Conservation (phyloP, 2,113 vertebrate genomes). For the Scortum barcoo region DNA sequence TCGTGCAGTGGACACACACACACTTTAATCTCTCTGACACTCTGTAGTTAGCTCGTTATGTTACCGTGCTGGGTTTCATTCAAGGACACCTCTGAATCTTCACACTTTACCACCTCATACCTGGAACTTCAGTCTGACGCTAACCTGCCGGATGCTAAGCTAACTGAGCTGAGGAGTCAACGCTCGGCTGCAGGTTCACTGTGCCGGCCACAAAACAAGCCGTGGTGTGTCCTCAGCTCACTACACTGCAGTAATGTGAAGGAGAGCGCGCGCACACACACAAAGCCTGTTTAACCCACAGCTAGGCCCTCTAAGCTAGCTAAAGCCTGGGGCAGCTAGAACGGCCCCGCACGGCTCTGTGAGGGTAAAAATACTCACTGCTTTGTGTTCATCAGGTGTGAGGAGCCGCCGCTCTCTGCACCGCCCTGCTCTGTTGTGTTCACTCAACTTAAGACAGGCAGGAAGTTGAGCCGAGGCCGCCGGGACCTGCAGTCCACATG, state of each 20-base stretch:
- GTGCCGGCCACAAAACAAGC: background rate
- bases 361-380: slow-evolving; percentile 55
- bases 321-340: too few relatives aligned
- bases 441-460: slow-evolving; percentile 56
- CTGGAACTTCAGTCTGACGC: background rate
- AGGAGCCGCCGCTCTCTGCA: background rate
- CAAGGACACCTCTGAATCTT: background rate
- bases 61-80: background rate
- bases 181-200: background rate
- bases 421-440: slow-evolving; percentile 14
- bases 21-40: background rate
- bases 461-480: slow-evolving; percentile 61
- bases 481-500: background rate
- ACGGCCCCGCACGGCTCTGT: background rate
- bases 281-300: too few relatives aligned
- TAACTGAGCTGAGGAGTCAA: background rate
- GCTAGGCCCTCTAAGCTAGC: slow-evolving; percentile 16
- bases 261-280: background rate
- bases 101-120: background rate
- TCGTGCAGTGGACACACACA: slow-evolving; percentile 13
- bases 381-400: slow-evolving; percentile 43
- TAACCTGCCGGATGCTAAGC: background rate
- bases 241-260: background rate
- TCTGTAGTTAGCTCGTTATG: background rate
- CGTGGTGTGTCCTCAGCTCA: background rate